Evolutionary conservation across 2,797 vertebrate species (phyloP).

Genomic region (Glyptemys insculpta): DNA sequence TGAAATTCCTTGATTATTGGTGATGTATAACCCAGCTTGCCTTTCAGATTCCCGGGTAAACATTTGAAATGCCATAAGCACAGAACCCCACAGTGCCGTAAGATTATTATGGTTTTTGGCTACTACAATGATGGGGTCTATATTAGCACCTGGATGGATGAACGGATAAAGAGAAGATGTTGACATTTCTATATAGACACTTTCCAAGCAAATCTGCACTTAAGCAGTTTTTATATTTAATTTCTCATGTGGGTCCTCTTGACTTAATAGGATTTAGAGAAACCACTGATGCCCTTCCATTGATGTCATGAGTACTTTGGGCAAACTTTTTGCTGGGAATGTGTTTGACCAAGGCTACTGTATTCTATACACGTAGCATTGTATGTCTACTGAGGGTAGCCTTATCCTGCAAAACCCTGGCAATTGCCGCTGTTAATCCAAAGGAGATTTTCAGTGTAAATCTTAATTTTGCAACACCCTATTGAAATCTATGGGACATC

Average conservation of each 20-base stretch:
- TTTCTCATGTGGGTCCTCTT: neutral
- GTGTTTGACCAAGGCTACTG: neutral
- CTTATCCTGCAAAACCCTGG: neutral
- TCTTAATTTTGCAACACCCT: constrained; percentile 26
- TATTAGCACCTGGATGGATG: neutral
- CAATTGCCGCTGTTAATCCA: neutral
- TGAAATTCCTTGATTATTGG: neutral
- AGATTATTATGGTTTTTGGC: neutral
- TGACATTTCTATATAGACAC: neutral
- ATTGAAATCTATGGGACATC: neutral
- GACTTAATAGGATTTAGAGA: constrained; percentile 37
- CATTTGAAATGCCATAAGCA: too few species aligned
- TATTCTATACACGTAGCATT: neutral
- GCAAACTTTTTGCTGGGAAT: neutral
- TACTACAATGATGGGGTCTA: neutral
- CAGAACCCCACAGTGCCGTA: too few species aligned
- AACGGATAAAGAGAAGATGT: neutral
- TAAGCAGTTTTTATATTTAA: neutral
- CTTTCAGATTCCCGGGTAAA: too few species aligned
- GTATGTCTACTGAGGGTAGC: neutral
- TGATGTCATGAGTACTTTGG: rapidly evolving
- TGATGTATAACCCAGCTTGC: neutral
- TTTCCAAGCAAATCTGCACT: neutral
- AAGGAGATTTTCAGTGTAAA: neutral
- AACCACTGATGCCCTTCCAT: neutral